phyloP scores from a whole-genome alignment of 2,797 vertebrate species.

The Cryptoprocta ferox region DNA sequence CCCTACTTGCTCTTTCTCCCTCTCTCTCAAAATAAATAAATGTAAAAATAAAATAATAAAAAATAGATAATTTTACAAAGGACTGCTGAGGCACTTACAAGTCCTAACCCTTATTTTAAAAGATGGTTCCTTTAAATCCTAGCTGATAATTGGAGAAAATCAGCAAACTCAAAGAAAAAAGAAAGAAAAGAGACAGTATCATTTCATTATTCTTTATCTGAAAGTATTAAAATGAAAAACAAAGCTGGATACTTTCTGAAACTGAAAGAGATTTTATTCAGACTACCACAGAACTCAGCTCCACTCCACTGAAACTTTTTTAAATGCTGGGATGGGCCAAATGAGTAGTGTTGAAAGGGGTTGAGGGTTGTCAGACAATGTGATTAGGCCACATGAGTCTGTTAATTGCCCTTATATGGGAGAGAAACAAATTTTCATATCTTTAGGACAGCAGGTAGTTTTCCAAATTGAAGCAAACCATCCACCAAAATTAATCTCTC shows the following conservation, averaged over 20 bases:
- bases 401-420: neutral
- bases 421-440: neutral
- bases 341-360: too few species aligned
- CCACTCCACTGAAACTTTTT: neutral
- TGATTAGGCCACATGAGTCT: neutral
- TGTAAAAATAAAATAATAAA: too few species aligned
- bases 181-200: neutral
- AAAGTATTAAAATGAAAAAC: neutral
- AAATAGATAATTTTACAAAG: too few species aligned
- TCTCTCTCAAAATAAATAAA: too few species aligned
- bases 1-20: too few species aligned
- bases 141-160: neutral
- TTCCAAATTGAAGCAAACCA: neutral
- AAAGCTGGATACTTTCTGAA: neutral
- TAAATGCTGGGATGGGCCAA: neutral
- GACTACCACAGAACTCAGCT: neutral
- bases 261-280: neutral
- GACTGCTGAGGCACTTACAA: neutral
- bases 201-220: neutral
- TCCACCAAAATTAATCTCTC: neutral
- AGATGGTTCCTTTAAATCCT: neutral
- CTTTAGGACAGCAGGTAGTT: neutral
- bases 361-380: neutral
- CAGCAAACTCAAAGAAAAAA: neutral
- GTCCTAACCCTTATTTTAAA: neutral